Conservation (phyloP, 2,888 invertebrate species). For the Nomada fucata region DNA sequence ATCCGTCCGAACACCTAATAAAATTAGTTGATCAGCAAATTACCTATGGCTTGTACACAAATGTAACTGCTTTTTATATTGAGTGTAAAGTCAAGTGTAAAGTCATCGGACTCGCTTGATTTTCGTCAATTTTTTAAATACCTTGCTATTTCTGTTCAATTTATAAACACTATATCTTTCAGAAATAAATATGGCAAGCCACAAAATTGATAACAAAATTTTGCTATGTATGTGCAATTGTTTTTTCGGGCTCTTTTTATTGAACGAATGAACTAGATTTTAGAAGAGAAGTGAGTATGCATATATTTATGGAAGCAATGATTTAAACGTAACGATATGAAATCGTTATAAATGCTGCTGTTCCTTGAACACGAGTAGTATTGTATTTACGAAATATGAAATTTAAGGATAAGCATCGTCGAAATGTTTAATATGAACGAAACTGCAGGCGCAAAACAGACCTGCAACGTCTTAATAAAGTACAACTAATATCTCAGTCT, state of each 20-base stretch:
- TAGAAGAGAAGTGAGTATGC: not conserved
- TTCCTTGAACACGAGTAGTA: slow-evolving; percentile 26
- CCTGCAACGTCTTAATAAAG: slow-evolving; percentile 28
- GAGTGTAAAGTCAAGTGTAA: slow-evolving; percentile 7
- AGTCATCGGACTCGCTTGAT: not conserved
- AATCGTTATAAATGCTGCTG: slow-evolving; percentile 19
- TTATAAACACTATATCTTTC: not conserved
- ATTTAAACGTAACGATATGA: not conserved
- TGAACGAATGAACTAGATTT: slow-evolving; percentile 5
- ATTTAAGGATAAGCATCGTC: slow-evolving; percentile 22
- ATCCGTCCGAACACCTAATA: too few species aligned
- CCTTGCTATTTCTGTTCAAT: not conserved
- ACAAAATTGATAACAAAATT: slow-evolving; percentile 1
- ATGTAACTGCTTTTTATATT: not conserved
- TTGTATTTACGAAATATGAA: slow-evolving; percentile 30
- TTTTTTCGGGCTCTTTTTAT: slow-evolving; percentile 3
- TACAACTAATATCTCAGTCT: slow-evolving; percentile 19
- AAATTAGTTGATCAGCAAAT: not conserved
- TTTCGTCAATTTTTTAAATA: slow-evolving; percentile 3
- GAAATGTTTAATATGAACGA: slow-evolving; percentile 37
- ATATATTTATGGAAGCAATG: slow-evolving; percentile 17
- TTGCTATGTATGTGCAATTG: slow-evolving; percentile 1
- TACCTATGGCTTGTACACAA: slow-evolving; percentile 4
- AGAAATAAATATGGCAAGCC: not conserved
- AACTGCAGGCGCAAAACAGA: slow-evolving; percentile 2